Evolutionary conservation across 2,113 vertebrate species (phyloP), one percentile per base, ranked within the genome.

Genomic region (Oncorhynchus clarkii): DNA sequence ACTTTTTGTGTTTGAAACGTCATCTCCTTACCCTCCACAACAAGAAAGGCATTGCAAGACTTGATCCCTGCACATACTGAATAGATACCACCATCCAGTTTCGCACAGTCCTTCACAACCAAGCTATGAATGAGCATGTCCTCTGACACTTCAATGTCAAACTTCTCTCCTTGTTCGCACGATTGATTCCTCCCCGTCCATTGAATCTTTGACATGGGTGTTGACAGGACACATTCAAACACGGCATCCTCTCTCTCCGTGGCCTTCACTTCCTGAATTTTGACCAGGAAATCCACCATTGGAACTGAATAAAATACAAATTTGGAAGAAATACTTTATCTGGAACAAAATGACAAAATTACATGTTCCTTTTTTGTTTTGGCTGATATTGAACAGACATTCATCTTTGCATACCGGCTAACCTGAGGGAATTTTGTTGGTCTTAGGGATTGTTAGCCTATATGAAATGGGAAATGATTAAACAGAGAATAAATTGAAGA

Each of bases 81-180:
- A 68, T 96, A 97, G 71, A 96, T 93, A 20, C 96, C 96, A 1
- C 86, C 94, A 89, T 97, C 96, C 51, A 94, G 84, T 48, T 86
- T 79, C 67, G 22, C 73, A 6, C 85, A 88, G 0, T 94, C 92
- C 68, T 90, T 95, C 51, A 97, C 85, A 39, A 94, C 59, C 84
- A 97, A 86, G 67, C 76, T 83, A 82, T 98, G 95, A 76, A 89
- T 95, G 72, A 96, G 85, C 72, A 94, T 95, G 0, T 98, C 95
- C 0, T 96, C 90, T 1, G 94, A 93, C 34, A 95, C 88, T 0
- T 66, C 86, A 12, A 93, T 93, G 74, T 95, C 92, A 72, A 92
- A 93, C 81, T 93, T 96, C 1, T 94, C 90, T 3, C 92, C 90
- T 27, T 81, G 78, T 71, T 81, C 79, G 1, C 97, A 89, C 0